Percentiles rank a stretch among this genome's conserved stretches.
phyloP scores from a whole-genome alignment of 2,888 invertebrate species.

The Coleophora flavipennella region DNA sequence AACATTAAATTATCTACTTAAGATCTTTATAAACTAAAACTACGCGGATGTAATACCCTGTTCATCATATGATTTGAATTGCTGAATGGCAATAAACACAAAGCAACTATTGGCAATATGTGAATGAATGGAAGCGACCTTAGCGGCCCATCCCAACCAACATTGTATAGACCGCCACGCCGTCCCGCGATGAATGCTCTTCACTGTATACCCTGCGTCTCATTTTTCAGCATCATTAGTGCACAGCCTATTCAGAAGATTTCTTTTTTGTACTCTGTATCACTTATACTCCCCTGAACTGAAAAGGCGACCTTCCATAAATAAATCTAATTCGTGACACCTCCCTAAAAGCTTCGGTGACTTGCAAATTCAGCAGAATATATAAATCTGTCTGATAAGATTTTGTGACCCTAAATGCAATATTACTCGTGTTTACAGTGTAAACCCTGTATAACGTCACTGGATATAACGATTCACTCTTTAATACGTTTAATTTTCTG shows the following conservation, averaged over 20 bases:
- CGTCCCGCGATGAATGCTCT: conserved; percentile 35
- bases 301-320: conserved; percentile 13
- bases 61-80: conserved; percentile 24
- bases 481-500: too few species aligned
- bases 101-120: conserved; percentile 36
- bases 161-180: conserved; percentile 43
- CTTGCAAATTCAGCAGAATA: conserved; percentile 9
- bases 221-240: conserved; percentile 42
- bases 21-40: too few species aligned
- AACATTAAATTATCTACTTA: too few species aligned
- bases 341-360: conserved; percentile 10
- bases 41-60: conserved; percentile 11
- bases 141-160: conserved; percentile 54
- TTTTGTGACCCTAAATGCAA: neutral
- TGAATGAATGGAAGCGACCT: conserved; percentile 53
- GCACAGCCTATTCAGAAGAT: conserved; percentile 27
- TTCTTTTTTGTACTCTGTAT: conserved; percentile 20
- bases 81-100: conserved; percentile 21
- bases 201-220: conserved; percentile 43
- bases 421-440: neutral
- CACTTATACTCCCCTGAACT: conserved; percentile 15
- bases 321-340: conserved; percentile 6
- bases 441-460: too few species aligned
- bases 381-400: neutral
- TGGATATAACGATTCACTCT: too few species aligned